Evolutionary conservation across 2,888 invertebrate genomes (phyloP).

Genomic region (Dioctria linearis): DNA sequence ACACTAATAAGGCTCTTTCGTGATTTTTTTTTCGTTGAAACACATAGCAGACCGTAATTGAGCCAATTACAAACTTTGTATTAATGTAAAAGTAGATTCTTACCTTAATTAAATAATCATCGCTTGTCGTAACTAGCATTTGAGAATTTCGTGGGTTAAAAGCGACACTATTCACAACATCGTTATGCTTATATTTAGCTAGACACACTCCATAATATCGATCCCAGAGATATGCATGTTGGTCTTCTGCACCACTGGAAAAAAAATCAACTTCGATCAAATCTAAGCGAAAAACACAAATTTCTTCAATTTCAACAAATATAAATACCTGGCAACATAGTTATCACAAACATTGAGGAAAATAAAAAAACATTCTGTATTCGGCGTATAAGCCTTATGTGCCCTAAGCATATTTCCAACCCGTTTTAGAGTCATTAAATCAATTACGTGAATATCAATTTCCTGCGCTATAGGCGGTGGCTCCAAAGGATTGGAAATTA

Average conservation of each 20-base stretch:
- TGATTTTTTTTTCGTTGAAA: no score
- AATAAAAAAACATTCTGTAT: slow-evolving; percentile 89
- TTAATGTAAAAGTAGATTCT: background rate
- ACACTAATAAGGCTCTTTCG: no score
- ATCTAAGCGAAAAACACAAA: background rate
- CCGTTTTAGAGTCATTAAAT: slow-evolving; percentile 81
- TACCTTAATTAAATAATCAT: slow-evolving; percentile 82
- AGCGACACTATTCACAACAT: slow-evolving; percentile 89
- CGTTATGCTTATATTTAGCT: slow-evolving; percentile 81
- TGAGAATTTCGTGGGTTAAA: slow-evolving; percentile 86
- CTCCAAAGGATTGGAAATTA: slow-evolving; percentile 81
- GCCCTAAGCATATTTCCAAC: slow-evolving; percentile 85
- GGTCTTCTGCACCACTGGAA: slow-evolving; percentile 86
- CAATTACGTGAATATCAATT: slow-evolving; percentile 90
- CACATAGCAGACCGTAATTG: no score
- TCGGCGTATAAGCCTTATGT: slow-evolving; percentile 87
- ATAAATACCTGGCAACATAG: slow-evolving; percentile 83
- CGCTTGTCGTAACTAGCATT: slow-evolving; percentile 87
- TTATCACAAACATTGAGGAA: slow-evolving; percentile 87
- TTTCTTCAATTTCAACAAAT: no score
- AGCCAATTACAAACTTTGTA: no score
- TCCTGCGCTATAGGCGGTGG: slow-evolving; percentile 90
- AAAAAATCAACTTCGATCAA: slow-evolving; percentile 20
- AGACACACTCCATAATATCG: slow-evolving; percentile 85
- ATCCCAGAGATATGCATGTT: slow-evolving; percentile 88